Evolutionary conservation across 2,888 invertebrate species (phyloP).

Genomic region (Priocnemis perturbator): DNA sequence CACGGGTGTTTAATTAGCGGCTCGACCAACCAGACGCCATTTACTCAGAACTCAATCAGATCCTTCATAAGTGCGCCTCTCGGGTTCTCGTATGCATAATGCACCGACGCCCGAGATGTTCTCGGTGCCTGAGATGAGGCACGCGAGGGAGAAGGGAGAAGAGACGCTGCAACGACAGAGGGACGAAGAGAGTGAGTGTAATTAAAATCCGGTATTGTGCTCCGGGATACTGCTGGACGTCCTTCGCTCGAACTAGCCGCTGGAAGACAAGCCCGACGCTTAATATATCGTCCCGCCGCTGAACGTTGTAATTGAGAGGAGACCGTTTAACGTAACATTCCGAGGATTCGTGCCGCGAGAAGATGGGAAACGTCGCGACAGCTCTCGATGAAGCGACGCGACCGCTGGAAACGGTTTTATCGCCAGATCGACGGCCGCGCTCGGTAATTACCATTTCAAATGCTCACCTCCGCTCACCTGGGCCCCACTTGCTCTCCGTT

Average conservation of each 20-base stretch:
- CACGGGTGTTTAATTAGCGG: constrained; percentile 72
- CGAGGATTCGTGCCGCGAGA: background rate
- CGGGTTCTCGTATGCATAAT: constrained; percentile 70
- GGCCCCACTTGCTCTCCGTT: constrained; percentile 53
- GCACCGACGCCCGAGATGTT: constrained; percentile 55
- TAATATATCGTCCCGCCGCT: constrained; percentile 1
- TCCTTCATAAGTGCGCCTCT: constrained; percentile 69
- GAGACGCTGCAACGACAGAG: background rate
- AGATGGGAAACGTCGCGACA: background rate
- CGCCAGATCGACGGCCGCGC: constrained; percentile 59
- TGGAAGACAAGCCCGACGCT: background rate
- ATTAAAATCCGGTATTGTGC: constrained; percentile 61
- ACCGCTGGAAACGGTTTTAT: constrained; percentile 67
- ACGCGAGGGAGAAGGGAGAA: constrained; percentile 8
- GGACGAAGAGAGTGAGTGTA: constrained; percentile 43
- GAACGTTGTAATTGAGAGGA: no score
- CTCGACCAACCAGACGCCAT: constrained; percentile 70
- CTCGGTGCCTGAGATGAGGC: constrained; percentile 35
- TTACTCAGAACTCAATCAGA: constrained; percentile 75
- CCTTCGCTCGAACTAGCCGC: background rate
- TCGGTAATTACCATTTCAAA: constrained; percentile 73
- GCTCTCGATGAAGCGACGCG: constrained; percentile 32
- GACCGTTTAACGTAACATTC: background rate
- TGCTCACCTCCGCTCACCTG: constrained; percentile 68
- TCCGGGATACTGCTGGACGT: constrained; percentile 26